phyloP scores from a whole-genome alignment of 2,113 vertebrate species.

The Acanthisitta chloris region DNA sequence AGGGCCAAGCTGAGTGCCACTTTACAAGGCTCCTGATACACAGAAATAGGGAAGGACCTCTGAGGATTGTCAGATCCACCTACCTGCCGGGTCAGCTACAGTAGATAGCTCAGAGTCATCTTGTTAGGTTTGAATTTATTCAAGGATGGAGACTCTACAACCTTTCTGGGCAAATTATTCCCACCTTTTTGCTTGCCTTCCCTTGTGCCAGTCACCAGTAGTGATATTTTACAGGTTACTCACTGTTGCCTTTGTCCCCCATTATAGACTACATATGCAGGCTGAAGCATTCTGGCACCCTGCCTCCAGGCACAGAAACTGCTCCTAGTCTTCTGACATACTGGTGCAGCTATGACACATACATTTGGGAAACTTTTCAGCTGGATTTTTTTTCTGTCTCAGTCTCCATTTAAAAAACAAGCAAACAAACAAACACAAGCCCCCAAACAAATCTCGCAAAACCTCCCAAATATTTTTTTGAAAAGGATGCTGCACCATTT shows the following conservation, averaged over 20 bases:
- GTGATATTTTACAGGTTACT: neutral
- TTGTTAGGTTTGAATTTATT: neutral
- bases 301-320: neutral
- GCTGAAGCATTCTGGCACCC: neutral
- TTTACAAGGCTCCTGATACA: neutral
- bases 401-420: neutral
- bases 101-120: neutral
- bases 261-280: neutral
- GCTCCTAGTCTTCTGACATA: neutral
- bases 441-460: neutral
- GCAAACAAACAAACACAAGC: neutral
- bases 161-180: neutral
- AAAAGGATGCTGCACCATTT: neutral
- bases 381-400: neutral
- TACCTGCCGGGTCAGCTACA: neutral
- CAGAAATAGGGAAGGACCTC: neutral
- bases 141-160: neutral
- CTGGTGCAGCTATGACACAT: neutral
- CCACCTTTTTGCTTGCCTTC: accelerated
- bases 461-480: accelerated
- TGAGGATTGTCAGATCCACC: neutral
- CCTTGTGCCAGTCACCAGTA: accelerated
- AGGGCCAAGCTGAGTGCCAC: neutral
- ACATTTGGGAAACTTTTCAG: neutral
- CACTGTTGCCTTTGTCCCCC: neutral